Percentiles rank a stretch among this genome's conserved stretches.
phyloP scores from a whole-genome alignment of 1,140 invertebrate species.

The Cyclargus thomasi region DNA sequence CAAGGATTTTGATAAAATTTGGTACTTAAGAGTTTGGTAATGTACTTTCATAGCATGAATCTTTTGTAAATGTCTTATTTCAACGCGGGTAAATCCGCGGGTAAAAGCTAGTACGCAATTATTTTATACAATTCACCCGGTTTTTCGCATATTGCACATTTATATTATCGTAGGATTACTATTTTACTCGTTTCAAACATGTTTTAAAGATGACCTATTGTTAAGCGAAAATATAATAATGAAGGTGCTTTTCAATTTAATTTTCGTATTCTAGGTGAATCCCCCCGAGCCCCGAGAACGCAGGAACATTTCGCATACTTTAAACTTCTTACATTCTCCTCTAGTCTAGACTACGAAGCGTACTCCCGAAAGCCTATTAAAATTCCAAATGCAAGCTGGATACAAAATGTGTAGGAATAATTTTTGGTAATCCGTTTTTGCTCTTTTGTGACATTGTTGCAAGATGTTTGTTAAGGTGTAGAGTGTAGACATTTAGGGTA shows the following conservation, averaged over 20 bases:
- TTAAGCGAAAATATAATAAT: neutral
- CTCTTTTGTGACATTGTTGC: neutral
- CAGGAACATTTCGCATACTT: conserved; percentile 7
- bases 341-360: neutral
- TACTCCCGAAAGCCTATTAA: conserved; percentile 11
- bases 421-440: neutral
- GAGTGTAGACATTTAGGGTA: too few relatives aligned
- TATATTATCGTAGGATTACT: too few relatives aligned
- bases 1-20: too few relatives aligned
- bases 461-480: neutral
- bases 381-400: neutral
- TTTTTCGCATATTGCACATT: too few relatives aligned
- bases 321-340: conserved; percentile 7
- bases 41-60: too few relatives aligned
- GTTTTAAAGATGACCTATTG: neutral
- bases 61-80: too few relatives aligned
- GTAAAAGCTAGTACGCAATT: too few relatives aligned
- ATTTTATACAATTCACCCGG: too few relatives aligned
- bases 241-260: conserved; percentile 7
- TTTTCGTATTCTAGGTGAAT: neutral
- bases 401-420: conserved; percentile 2
- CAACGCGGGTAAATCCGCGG: too few relatives aligned
- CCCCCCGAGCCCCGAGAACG: neutral
- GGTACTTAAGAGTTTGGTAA: too few relatives aligned
- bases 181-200: neutral